Evolutionary conservation across 1,140 invertebrate species (phyloP).

Genomic region (Eueides isabella): DNA sequence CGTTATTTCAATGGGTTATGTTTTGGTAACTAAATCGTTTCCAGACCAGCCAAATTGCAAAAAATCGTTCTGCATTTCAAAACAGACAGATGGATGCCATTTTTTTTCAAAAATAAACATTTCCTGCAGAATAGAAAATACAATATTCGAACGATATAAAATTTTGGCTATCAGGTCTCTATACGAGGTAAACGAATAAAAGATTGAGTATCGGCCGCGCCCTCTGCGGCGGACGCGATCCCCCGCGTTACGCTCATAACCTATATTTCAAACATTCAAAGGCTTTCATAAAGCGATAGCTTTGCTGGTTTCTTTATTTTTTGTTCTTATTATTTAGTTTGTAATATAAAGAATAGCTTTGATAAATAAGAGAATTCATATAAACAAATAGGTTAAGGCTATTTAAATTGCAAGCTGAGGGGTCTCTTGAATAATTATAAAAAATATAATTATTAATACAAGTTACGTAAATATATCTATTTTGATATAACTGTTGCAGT

Average conservation of each 20-base stretch:
- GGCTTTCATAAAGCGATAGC: constrained; percentile 11
- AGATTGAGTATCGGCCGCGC: constrained; percentile 26
- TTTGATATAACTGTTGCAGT: too few species aligned
- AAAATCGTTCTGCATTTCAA: not conserved
- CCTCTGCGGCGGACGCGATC: not conserved
- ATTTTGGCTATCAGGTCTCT: constrained; percentile 3
- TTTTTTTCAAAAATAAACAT: not conserved
- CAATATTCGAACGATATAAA: constrained; percentile 1
- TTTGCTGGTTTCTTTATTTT: not conserved
- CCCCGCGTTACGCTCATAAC: constrained; percentile 14
- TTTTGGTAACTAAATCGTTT: not conserved
- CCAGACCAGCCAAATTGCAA: not conserved
- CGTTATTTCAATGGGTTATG: not conserved
- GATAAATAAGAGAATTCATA: too few species aligned
- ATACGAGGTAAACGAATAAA: constrained; percentile 22
- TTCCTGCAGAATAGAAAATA: not conserved
- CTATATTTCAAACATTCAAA: constrained; percentile 22
- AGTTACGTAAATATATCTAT: too few species aligned
- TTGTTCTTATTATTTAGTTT: not conserved
- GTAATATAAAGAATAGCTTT: too few species aligned
- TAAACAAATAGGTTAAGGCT: too few species aligned
- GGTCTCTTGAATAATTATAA: too few species aligned
- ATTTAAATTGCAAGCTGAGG: too few species aligned
- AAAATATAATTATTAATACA: too few species aligned
- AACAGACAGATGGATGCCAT: not conserved